Evolutionary conservation across 2,113 vertebrate species (phyloP).

Genomic region (Psittacara wagleri): DNA sequence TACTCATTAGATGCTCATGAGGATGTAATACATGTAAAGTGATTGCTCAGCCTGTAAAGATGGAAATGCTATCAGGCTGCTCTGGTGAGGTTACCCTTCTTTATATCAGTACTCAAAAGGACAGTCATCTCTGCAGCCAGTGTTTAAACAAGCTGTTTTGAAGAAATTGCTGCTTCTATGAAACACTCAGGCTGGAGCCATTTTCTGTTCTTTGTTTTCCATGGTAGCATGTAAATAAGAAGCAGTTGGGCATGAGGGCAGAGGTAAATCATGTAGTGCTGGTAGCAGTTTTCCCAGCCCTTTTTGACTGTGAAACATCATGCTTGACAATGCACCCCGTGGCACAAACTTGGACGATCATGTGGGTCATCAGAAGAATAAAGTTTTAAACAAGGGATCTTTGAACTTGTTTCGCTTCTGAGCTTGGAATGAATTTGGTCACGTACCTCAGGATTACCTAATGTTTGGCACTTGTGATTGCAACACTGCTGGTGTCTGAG

Average conservation of each 20-base stretch:
- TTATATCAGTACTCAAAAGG: not conserved
- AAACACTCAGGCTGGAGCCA: not conserved
- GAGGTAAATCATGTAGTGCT: not conserved
- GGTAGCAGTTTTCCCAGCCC: not conserved
- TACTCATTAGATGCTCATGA: not conserved
- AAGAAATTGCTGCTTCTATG: not conserved
- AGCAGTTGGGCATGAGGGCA: not conserved
- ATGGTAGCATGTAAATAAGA: not conserved
- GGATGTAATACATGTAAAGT: not conserved
- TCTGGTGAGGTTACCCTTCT: not conserved
- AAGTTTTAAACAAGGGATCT: not conserved
- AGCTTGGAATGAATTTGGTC: not conserved
- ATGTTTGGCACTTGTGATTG: not conserved
- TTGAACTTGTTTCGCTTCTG: not conserved
- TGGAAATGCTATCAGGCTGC: not conserved
- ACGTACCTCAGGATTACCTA: not conserved
- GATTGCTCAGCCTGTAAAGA: not conserved
- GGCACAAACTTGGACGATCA: not conserved
- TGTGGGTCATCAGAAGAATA: not conserved
- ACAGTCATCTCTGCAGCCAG: not conserved
- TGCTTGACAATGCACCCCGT: fast-evolving
- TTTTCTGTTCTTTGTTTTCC: not conserved
- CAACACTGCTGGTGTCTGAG: not conserved
- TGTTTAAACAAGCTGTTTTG: not conserved
- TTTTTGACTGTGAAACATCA: fast-evolving